phyloP scores from a whole-genome alignment of 2,888 invertebrate species.

The Nebria salina region DNA sequence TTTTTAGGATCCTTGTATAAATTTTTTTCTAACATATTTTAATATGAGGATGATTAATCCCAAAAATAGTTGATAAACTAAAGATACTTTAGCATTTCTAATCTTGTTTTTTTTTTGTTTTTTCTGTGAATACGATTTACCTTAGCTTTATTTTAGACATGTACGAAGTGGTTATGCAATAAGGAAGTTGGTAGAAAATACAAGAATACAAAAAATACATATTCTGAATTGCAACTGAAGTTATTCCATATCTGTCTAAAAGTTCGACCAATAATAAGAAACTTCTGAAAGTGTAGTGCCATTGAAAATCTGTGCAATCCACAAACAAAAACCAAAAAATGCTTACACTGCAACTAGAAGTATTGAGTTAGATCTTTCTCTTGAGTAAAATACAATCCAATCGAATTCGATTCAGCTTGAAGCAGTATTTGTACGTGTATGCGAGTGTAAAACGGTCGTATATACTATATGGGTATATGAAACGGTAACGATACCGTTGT shows the following conservation, averaged over 20 bases:
- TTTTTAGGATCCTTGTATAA: too few relatives aligned
- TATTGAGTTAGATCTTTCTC: neutral
- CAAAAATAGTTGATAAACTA: too few relatives aligned
- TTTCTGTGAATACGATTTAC: too few relatives aligned
- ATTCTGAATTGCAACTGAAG: neutral
- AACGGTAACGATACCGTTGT: neutral
- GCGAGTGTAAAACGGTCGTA: neutral
- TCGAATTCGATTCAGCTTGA: neutral
- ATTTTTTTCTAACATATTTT: too few relatives aligned
- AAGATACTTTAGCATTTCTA: too few relatives aligned
- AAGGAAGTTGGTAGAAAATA: neutral
- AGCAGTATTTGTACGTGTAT: neutral
- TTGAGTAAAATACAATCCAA: neutral
- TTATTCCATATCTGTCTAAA: neutral
- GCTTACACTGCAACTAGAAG: neutral
- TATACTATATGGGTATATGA: neutral
- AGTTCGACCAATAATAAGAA: neutral
- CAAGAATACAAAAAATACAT: neutral
- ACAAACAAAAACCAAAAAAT: neutral
- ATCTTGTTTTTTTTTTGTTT: too few relatives aligned
- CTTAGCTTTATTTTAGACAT: neutral
- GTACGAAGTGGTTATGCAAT: neutral
- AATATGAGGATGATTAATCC: too few relatives aligned
- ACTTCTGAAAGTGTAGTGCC: neutral
- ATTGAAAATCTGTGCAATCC: neutral